Evolutionary conservation across 2,113 vertebrate genomes (phyloP).

Genomic region (Bettongia penicillata): DNA sequence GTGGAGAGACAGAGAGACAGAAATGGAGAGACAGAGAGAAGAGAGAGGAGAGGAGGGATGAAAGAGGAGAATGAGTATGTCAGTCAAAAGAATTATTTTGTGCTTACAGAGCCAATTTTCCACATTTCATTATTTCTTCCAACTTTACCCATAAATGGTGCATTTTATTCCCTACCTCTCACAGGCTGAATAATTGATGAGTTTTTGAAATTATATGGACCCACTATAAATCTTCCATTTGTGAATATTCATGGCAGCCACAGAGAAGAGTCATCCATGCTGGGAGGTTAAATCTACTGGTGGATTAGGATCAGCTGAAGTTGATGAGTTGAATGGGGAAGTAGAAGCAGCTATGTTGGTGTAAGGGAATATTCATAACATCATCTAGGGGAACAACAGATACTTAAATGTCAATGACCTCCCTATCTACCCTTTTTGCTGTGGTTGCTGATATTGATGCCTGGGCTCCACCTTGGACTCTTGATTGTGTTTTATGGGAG

Average conservation of each 20-base stretch:
- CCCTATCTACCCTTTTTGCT: background rate
- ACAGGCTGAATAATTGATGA: background rate
- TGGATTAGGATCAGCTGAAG: background rate
- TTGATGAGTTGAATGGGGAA: too few species aligned
- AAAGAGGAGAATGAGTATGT: background rate
- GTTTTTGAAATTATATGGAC: background rate
- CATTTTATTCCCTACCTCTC: background rate
- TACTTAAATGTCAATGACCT: background rate
- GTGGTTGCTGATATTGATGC: background rate
- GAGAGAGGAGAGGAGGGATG: background rate
- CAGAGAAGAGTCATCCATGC: background rate
- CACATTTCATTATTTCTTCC: slow-evolving; percentile 61
- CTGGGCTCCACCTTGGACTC: background rate
- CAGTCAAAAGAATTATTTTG: slow-evolving; percentile 43
- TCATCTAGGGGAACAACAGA: background rate
- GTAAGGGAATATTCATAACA: background rate
- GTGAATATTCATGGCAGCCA: background rate
- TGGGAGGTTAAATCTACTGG: background rate
- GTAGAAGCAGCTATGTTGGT: too few species aligned
- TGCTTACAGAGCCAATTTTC: slow-evolving; percentile 56
- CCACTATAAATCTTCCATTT: background rate
- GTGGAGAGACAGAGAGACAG: background rate
- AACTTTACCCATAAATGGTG: slow-evolving; percentile 53
- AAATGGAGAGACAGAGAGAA: background rate
- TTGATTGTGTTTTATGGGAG: background rate